Conservation (phyloP, 2,888 invertebrate genomes). For the Nomada ruficornis region DNA sequence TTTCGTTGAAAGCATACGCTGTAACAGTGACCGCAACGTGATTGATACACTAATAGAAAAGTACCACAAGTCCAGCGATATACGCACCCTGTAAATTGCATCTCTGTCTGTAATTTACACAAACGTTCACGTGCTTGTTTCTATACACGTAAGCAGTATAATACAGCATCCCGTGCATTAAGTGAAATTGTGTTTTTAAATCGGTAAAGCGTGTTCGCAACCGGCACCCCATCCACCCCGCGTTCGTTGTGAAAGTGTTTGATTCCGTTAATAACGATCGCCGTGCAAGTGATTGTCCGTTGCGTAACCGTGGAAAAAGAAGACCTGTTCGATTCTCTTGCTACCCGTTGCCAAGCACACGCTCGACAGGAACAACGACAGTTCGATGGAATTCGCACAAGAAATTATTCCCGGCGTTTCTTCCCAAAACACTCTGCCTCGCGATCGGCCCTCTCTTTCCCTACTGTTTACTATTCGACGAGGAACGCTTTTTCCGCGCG, state of each 20-base stretch:
- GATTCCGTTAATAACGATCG: background rate
- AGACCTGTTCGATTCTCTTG: background rate
- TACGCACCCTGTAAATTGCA: no score
- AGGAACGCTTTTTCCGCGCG: slow-evolving; percentile 39
- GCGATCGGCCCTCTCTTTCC: background rate
- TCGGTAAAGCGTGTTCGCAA: background rate
- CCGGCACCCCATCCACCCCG: no score
- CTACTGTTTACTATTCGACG: slow-evolving; percentile 46
- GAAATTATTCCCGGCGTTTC: slow-evolving; percentile 23
- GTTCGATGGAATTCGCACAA: slow-evolving; percentile 11
- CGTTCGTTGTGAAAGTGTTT: no score
- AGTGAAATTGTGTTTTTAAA: slow-evolving; percentile 14
- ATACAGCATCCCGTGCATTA: background rate
- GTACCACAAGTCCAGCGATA: no score
- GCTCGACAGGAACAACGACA: background rate
- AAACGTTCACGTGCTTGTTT: no score
- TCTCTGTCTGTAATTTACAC: no score
- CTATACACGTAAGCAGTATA: no score
- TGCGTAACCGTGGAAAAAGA: background rate
- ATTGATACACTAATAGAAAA: no score
- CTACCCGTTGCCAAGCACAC: background rate
- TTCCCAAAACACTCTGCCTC: slow-evolving; percentile 39
- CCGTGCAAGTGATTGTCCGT: background rate
- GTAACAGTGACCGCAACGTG: no score
- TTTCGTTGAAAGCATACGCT: background rate